Base-by-base conservation (phyloP, 2,888 invertebrate species). In the Sarcophaga caerulescens region DNA sequence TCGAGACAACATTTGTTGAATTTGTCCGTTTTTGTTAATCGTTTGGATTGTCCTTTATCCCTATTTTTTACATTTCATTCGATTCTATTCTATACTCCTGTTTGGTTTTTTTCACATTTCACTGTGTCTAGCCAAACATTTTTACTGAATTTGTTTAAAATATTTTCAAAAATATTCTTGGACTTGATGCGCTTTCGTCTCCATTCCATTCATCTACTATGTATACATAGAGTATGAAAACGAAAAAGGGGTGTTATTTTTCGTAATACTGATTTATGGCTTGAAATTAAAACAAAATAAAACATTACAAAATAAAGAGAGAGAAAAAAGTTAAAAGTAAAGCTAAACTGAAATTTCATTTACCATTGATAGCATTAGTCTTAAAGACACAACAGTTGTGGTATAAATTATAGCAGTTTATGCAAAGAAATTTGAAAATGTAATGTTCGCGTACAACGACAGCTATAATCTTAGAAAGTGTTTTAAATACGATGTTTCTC, bases 181-280 rank as follows among this genome's bases (percentile, higher is more conserved):
- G 45, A 75, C 21, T 52, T n/a, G 66, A 5, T 35, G 35, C 44
- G 57, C 14, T 59, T 57, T 57, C 70, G 21, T 60, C 3, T 14
- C n/a, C 57, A n/a, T 17, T 57, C 4, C n/a, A 17, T 17, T n/a
- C 23, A 4, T 71, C n/a, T 17, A 25, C 65, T 63, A 63, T 69
- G n/a, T 57, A 6, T 57, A 14, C 17, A 17, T 73, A 45, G 69
- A 66, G 68, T 44, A 63, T 62, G 63, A 68, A 68, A 35, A 0
- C 14, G 17, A n/a, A 63, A 71, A 85, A 85, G 69, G 87, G 82
- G 82, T 87, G 85, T 59, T 80, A 74, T 77, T 82, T 82, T 52
- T 69, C 47, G 73, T 87, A 85, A 82, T 87, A 80, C 87, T 87
- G 84, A 87, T 85, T 87, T 87, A 87, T 87, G 81, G 69, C 77